A percentile compares a stretch with the other conserved stretches of the same genome.
These are phyloP conservation scores for Allobates femoralis DNA, from an alignment of 2,797 vertebrate genomes.

Conservation along the genomic window DNA sequence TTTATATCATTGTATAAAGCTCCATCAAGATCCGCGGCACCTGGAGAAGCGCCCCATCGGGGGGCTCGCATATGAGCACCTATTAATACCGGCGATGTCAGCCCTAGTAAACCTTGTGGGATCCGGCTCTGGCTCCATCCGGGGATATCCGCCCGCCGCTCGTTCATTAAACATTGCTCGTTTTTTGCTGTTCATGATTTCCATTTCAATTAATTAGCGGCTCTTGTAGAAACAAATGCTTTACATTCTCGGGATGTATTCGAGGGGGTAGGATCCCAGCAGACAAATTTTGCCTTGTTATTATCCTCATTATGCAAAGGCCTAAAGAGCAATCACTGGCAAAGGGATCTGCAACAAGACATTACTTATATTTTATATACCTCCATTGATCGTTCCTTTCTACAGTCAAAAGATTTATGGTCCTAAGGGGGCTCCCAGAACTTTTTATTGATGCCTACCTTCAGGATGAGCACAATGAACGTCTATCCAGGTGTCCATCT, in stretches of 20 bases:
- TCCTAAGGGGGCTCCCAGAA: background rate
- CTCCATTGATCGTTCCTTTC: background rate
- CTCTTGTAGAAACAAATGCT: conserved; percentile 41
- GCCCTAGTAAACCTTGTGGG: conserved; percentile 9
- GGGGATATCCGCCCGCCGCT: conserved; percentile 22
- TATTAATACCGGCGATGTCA: conserved; percentile 31
- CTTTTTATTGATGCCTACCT: background rate
- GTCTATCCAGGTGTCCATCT: too few relatives aligned
- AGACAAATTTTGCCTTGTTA: conserved; percentile 14
- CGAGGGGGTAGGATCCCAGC: conserved; percentile 11
- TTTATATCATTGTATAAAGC: conserved; percentile 60
- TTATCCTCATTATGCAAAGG: conserved; percentile 34
- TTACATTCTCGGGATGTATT: conserved; percentile 18
- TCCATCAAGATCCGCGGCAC: conserved; percentile 38
- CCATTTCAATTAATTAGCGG: conserved; percentile 40
- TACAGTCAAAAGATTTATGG: background rate
- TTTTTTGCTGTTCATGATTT: conserved; percentile 37
- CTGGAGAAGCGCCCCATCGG: conserved; percentile 24
- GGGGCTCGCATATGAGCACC: background rate
- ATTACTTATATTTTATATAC: background rate
- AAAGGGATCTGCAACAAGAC: background rate
- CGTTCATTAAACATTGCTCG: background rate
- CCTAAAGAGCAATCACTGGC: conserved; percentile 12
- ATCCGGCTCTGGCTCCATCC: conserved; percentile 11
- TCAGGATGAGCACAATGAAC: background rate